Evolutionary conservation across 2,888 invertebrate genomes (phyloP), one percentile per base, ranked within the genome.

Genomic region (Himalopsyche japonica): DNA sequence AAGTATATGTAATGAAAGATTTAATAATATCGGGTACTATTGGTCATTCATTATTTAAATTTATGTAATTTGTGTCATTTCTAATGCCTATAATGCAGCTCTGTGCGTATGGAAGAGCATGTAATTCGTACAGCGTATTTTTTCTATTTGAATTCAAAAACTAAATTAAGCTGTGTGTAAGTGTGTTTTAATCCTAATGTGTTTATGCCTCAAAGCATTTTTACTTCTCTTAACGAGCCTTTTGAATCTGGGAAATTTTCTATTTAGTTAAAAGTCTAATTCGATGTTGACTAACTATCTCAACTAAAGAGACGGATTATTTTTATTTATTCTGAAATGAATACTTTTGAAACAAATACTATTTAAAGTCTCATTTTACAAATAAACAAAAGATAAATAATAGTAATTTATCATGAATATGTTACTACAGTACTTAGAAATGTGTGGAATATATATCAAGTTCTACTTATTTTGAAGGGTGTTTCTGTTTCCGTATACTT

Each of bases 181-280:
- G 83, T 83, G 64, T 81, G 81, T 83, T 85, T 85, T 83, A 83
- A 85, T 85, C 82, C 79, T 80, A 82, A 83, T 85, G 76, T 64
- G 80, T 83, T 82, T 81, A 76, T 81, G 78, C 76, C 85, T 79
- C 76, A 83, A 49, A 85, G 82, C 85, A 76, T 78, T 77, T 84
- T 79, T 70, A 70, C 47, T 79, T 83, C 64, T 30, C 57, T 82
- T 85, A 85, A 85, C 83, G 85, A 85, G 80, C 48, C 77, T 76
- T 80, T 83, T 85, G 80, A 64, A 80, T 79, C 84, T 79, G 79
- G 79, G 84, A 84, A 57, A 34, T 47, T 76, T 82, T 49, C 48
- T 81, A 27, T 80, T 37, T n/a, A 27, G 57, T 81, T 43, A 27
- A 76, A 76, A 76, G 47, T 70, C 24, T 57, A 24, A 57, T 57